Conservation (phyloP, 2,888 invertebrate genomes). For the Cephus spinipes region DNA sequence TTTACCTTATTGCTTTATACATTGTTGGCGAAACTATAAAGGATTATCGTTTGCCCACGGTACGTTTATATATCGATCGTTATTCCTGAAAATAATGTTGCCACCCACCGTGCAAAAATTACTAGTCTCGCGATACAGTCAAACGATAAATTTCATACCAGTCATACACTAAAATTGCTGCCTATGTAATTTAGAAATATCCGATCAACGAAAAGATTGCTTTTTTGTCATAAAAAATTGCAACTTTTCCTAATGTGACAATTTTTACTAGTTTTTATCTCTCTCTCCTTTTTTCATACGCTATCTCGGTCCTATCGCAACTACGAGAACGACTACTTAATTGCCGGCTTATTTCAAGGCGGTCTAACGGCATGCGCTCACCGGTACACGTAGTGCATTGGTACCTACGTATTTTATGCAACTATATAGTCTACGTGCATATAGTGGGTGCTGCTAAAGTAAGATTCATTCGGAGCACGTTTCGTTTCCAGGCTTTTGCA, state of each 20-base stretch:
- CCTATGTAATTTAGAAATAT: not conserved
- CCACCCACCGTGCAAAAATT: not conserved
- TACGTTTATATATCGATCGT: not conserved
- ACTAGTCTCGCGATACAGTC: not conserved
- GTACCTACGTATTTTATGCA: not conserved
- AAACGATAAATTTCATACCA: not conserved
- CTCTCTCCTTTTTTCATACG: not conserved
- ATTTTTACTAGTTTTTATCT: not conserved
- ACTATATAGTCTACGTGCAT: not conserved
- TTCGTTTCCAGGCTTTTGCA: not conserved
- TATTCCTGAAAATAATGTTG: not conserved
- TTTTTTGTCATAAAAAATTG: no score
- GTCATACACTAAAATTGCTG: not conserved
- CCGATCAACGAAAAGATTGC: not conserved
- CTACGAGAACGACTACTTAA: not conserved
- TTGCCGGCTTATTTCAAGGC: not conserved
- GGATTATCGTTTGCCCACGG: not conserved
- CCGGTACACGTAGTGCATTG: not conserved
- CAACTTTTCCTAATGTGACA: not conserved
- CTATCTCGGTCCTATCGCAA: not conserved
- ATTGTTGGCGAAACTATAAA: not conserved
- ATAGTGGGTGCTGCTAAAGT: not conserved
- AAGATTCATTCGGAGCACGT: slow-evolving; percentile 6
- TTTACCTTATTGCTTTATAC: not conserved
- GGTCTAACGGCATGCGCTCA: not conserved